Percentiles rank a stretch among this genome's conserved stretches.
Conservation (phyloP, 2,888 invertebrate genomes). For the Hypena proboscidalis region DNA sequence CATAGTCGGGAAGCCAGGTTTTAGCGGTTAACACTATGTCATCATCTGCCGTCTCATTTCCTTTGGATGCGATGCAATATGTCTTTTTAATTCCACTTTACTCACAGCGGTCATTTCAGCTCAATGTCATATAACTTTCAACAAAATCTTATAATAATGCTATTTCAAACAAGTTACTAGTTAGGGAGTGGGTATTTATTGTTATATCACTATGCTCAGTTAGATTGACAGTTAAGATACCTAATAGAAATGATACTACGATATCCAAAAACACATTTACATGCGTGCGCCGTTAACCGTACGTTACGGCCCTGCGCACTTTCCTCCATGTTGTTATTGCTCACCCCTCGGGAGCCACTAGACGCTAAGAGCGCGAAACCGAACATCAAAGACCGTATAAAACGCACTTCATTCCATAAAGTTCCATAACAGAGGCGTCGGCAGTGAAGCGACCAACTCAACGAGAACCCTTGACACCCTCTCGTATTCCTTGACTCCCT, state of each 20-base stretch:
- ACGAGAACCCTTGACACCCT: slow-evolving; percentile 59
- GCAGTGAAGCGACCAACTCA: slow-evolving; percentile 60
- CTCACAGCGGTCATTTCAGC: no score
- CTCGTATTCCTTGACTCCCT: slow-evolving; percentile 44
- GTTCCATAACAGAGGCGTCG: slow-evolving; percentile 72
- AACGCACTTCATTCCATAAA: slow-evolving; percentile 80
- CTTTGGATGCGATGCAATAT: no score
- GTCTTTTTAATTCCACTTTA: no score
- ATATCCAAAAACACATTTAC: slow-evolving; percentile 52
- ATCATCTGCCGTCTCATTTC: no score
- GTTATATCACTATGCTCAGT: neutral
- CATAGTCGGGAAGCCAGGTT: no score
- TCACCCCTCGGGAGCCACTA: slow-evolving; percentile 70
- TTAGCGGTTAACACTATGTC: no score
- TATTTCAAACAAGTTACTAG: no score
- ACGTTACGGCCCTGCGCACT: slow-evolving; percentile 65
- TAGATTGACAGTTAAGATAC: slow-evolving; percentile 10
- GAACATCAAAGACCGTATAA: slow-evolving; percentile 80
- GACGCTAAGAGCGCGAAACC: slow-evolving; percentile 72
- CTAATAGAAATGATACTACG: slow-evolving; percentile 23
- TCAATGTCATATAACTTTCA: no score
- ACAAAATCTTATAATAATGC: no score
- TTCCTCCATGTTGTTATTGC: slow-evolving; percentile 70
- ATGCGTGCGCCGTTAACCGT: slow-evolving; percentile 56
- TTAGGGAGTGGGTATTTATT: no score